Conservation (phyloP, 2,888 invertebrate genomes). For the Drosophila setosimentum region DNA sequence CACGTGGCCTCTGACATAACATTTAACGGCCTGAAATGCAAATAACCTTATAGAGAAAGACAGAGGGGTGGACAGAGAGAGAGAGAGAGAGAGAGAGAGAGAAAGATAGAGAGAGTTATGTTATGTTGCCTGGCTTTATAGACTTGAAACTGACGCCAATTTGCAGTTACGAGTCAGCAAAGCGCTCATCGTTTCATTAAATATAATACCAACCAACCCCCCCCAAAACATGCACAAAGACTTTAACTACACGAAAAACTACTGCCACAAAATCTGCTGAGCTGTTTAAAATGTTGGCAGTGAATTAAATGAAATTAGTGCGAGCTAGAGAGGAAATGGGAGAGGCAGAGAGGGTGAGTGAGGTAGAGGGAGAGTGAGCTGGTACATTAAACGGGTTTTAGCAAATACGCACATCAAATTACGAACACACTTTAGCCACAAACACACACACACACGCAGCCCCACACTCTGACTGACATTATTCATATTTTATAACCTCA, state of each 20-base stretch:
- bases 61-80: not conserved
- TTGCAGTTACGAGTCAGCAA: slow-evolving; percentile 67
- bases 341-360: not conserved
- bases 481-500: slow-evolving; percentile 73
- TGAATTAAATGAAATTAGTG: slow-evolving; percentile 76
- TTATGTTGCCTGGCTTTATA: slow-evolving; percentile 15
- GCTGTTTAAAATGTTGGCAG: slow-evolving; percentile 36
- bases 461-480: slow-evolving; percentile 52
- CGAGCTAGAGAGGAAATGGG: not conserved
- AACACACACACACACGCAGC: not conserved
- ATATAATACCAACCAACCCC: slow-evolving; percentile 51
- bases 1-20: slow-evolving; percentile 62
- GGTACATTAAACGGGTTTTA: slow-evolving; percentile 74
- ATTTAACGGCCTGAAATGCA: slow-evolving; percentile 58
- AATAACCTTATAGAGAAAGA: slow-evolving; percentile 25
- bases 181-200: slow-evolving; percentile 69
- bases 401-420: slow-evolving; percentile 77
- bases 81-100: not conserved
- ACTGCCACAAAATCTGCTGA: slow-evolving; percentile 37
- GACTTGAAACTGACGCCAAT: slow-evolving; percentile 58
- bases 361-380: not conserved
- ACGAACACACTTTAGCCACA: slow-evolving; percentile 12
- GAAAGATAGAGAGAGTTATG: not conserved
- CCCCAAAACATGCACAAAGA: slow-evolving; percentile 32
- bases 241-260: slow-evolving; percentile 49